phyloP scores from a whole-genome alignment of 1,140 invertebrate genomes.

The Andricus grossulariae region DNA sequence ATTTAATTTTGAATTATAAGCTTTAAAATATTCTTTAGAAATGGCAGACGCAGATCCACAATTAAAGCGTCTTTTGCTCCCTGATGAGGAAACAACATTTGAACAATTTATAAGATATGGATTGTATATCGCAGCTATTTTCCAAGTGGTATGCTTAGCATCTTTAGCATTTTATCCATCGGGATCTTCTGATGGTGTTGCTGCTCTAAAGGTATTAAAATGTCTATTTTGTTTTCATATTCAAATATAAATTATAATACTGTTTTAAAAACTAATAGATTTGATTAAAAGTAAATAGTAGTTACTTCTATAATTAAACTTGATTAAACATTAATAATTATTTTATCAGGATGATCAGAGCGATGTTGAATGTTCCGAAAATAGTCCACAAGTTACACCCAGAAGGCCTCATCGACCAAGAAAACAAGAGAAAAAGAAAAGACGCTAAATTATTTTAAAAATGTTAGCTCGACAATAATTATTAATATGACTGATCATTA shows the following conservation, averaged over 20 bases:
- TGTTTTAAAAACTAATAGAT: background rate
- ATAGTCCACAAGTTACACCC: conserved; percentile 74
- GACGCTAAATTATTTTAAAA: conserved; percentile 57
- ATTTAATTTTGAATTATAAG: background rate
- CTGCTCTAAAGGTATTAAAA: conserved; percentile 66
- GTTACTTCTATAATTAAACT: background rate
- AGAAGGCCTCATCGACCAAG: conserved; percentile 70
- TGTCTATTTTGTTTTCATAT: too few species aligned
- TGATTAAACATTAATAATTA: background rate
- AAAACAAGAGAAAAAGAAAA: conserved; percentile 74
- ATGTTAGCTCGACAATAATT: background rate
- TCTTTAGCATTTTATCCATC: conserved; percentile 71
- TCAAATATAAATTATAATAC: background rate
- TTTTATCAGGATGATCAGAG: conserved; percentile 71
- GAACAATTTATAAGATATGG: conserved; percentile 72
- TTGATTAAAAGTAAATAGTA: too few species aligned
- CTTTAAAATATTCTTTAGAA: conserved; percentile 39
- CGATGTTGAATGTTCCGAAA: conserved; percentile 73
- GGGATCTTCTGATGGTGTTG: conserved; percentile 67
- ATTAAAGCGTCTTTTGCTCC: conserved; percentile 69
- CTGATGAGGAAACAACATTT: conserved; percentile 71
- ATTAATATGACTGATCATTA: background rate
- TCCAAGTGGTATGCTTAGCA: conserved; percentile 71
- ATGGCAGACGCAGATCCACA: conserved; percentile 70
- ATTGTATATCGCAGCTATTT: conserved; percentile 71